Evolutionary conservation across 2,888 invertebrate species (phyloP), one percentile per base, ranked within the genome.

Genomic region (Diaphora mendica): DNA sequence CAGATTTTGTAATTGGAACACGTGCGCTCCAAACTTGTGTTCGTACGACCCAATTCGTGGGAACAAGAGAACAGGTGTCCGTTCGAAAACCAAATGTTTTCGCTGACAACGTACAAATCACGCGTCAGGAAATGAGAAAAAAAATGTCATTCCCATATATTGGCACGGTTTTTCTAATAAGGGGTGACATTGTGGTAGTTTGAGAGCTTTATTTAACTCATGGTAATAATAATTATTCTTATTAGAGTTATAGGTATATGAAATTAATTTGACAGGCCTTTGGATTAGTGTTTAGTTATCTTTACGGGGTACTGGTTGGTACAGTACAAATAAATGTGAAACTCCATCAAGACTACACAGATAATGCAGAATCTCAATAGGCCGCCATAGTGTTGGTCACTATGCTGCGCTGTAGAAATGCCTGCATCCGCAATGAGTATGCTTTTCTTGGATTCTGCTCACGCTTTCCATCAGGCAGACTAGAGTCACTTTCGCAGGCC

Each of bases 41-140:
- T 70, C 17, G 11, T 42, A 70, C 68, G 85, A 82, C 87, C 85
- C 82, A 80, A 81, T 81, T 87, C 94, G 94, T 94, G 94, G 92
- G 94, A 94, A 93, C 89, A 66, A 73, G 55, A 73, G 78, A 90
- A 93, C 94, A 94, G 94, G 94, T 94, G 93, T 86, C 87, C 87
- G 87, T 87, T 87, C 84, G 69, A 78, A 87, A 89, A 86, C 89
- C 90, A 91, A 91, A 91, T 92, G 91, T 90, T 90, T 87, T 89
- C 86, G 87, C 87, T 86, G 89, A 90, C 88, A 85, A 79, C 87
- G 84, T 87, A 90, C 91, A 92, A 93, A 93, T 92, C 92, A 91
- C 92, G 87, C 86, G 86, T 89, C 91, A 92, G 92, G 92, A 92
- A 92, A 86, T 85, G 87, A 82, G 81, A 44, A 86, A 88, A 89